A percentile compares a stretch with the other conserved stretches of the same genome.
Conservation (phyloP, 2,113 vertebrate species). For the Laticauda colubrina region DNA sequence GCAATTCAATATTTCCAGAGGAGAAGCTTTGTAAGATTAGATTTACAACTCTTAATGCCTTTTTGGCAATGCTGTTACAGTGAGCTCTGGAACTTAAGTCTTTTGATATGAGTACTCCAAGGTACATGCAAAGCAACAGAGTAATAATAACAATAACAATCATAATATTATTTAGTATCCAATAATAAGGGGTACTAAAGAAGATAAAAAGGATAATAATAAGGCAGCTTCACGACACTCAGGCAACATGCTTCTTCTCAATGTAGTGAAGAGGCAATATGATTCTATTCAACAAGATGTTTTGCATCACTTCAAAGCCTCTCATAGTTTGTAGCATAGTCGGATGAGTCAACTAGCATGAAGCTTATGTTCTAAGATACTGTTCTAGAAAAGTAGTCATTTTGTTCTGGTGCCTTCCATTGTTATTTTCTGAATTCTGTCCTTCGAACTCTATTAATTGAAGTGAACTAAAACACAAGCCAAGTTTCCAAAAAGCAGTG, state of each 20-base stretch:
- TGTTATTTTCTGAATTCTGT: background rate
- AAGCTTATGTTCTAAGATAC: background rate
- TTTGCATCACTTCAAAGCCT: background rate
- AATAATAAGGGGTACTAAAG: background rate
- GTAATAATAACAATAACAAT: background rate
- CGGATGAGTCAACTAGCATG: background rate
- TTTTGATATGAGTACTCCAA: too few relatives aligned
- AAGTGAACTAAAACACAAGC: background rate
- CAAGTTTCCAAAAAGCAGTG: background rate
- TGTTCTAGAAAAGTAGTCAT: background rate
- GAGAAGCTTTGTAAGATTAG: too few relatives aligned
- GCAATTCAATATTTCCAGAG: too few relatives aligned
- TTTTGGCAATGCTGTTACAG: too few relatives aligned
- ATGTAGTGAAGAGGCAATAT: background rate
- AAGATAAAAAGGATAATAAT: background rate
- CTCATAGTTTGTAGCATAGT: background rate
- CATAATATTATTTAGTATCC: background rate
- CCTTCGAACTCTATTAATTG: background rate
- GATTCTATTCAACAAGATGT: background rate
- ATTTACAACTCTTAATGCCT: too few relatives aligned
- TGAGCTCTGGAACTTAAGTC: too few relatives aligned
- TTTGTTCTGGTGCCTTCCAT: background rate
- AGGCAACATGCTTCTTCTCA: background rate
- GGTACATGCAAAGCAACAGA: background rate
- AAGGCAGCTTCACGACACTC: background rate